phyloP scores from a whole-genome alignment of 2,888 invertebrate species.

The Melieria crassipennis region DNA sequence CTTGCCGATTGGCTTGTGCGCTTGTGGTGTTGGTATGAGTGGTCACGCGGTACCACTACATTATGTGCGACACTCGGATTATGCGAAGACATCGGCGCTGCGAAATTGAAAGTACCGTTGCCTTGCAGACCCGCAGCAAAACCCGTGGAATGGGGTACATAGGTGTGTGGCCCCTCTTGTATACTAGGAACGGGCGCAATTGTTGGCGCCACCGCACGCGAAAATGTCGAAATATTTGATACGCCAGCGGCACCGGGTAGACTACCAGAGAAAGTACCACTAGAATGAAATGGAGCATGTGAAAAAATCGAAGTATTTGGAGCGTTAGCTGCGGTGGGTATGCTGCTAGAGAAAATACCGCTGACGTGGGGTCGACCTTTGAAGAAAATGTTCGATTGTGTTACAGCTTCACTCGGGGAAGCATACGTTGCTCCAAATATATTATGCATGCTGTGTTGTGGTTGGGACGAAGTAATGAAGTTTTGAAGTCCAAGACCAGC shows the following conservation, averaged over 20 bases:
- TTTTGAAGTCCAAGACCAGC: conserved; percentile 9
- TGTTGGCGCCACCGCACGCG: conserved; percentile 4
- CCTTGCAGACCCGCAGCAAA: background rate
- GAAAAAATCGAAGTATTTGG: background rate
- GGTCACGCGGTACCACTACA: no score
- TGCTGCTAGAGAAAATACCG: conserved; percentile 1
- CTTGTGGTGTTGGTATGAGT: no score
- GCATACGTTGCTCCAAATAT: background rate
- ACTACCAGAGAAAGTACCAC: conserved; percentile 1
- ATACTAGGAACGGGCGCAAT: background rate
- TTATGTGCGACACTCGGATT: background rate
- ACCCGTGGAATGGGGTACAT: background rate
- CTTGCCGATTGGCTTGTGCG: no score
- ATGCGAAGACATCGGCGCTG: background rate
- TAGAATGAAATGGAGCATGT: background rate
- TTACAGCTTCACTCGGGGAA: background rate
- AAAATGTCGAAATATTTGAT: conserved; percentile 4
- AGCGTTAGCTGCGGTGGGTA: background rate
- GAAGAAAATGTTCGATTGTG: background rate
- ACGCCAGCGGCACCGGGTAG: background rate
- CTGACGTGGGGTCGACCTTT: background rate
- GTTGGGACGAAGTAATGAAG: background rate
- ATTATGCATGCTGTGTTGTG: background rate
- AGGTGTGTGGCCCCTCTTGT: background rate
- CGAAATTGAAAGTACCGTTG: conserved; percentile 7